Conservation (phyloP, 30 jellyfish, hydroid and myxozoan genomes). For the Aurelia aurita region DNA sequence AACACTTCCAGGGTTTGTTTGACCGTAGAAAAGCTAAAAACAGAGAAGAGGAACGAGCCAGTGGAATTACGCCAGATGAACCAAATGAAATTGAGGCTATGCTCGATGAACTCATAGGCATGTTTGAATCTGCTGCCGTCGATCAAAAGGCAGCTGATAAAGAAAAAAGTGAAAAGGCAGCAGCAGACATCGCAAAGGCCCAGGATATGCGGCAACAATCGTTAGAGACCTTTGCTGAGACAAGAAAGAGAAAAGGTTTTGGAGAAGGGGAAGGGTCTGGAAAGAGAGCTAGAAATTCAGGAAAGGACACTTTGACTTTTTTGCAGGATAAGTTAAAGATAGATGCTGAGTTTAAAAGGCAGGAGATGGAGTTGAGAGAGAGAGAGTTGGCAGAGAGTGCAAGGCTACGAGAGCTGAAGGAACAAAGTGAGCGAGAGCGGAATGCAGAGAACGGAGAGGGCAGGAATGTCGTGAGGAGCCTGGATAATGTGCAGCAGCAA, state of each 20-base stretch:
- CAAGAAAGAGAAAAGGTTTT: constrained; percentile 41
- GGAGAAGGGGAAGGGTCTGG: no score
- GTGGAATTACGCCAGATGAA: constrained; percentile 64
- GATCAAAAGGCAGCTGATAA: constrained; percentile 32
- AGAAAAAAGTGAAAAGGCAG: constrained; percentile 3
- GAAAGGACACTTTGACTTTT: not conserved
- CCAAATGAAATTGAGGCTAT: constrained; percentile 2
- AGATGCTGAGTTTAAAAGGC: constrained; percentile 14
- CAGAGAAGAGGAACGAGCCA: constrained; percentile 52
- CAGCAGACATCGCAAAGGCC: constrained; percentile 36
- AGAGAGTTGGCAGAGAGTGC: constrained; percentile 13
- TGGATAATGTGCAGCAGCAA: no score
- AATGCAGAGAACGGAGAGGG: not conserved
- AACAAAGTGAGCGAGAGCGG: not conserved
- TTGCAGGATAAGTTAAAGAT: not conserved
- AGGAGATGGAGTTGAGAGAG: not conserved
- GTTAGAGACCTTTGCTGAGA: constrained; percentile 34
- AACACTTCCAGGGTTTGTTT: constrained; percentile 19
- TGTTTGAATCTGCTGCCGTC: constrained; percentile 19
- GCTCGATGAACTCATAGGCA: constrained; percentile 27
- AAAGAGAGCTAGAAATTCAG: not conserved
- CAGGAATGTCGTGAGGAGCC: no score
- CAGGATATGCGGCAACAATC: constrained; percentile 10
- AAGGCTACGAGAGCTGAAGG: constrained; percentile 14
- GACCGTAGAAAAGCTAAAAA: not conserved